Conservation (phyloP, 92 coral and sea anemone species). For the Siderastrea radians region DNA sequence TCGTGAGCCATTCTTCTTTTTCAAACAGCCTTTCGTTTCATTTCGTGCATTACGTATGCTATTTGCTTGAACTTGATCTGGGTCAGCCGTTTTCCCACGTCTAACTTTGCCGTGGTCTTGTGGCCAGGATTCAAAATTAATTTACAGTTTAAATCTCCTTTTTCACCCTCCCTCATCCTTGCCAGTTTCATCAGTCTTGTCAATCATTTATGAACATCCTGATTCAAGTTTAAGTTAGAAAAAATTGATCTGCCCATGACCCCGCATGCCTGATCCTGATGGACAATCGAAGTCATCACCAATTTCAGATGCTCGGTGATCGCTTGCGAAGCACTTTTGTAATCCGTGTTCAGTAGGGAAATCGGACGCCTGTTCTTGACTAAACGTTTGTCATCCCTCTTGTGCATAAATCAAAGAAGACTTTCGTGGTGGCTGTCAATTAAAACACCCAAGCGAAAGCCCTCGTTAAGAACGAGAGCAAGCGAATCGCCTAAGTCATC, state of each 20-base stretch:
- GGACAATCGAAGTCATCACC: conserved; percentile 12
- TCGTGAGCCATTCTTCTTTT: no score
- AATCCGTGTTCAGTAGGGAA: conserved; percentile 40
- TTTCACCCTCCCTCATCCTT: no score
- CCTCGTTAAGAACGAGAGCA: not conserved
- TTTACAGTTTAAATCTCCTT: no score
- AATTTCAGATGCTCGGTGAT: not conserved
- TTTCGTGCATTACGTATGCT: no score
- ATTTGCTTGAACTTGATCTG: no score
- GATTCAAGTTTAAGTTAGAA: not conserved
- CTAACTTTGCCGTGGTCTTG: no score
- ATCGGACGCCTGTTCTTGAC: conserved; percentile 54
- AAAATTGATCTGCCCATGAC: not conserved
- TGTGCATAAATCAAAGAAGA: not conserved
- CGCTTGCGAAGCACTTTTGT: conserved; percentile 32
- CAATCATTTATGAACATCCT: not conserved
- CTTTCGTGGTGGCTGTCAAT: not conserved
- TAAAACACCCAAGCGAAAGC: not conserved
- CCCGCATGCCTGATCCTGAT: conserved; percentile 20
- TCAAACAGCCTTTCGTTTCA: no score
- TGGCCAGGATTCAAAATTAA: no score
- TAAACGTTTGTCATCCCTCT: not conserved
- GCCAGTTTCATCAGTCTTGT: no score
- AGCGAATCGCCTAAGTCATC: not conserved
- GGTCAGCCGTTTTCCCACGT: no score